Evolutionary conservation across 1,140 invertebrate genomes (phyloP).

Genomic region (Bombus waltoni): DNA sequence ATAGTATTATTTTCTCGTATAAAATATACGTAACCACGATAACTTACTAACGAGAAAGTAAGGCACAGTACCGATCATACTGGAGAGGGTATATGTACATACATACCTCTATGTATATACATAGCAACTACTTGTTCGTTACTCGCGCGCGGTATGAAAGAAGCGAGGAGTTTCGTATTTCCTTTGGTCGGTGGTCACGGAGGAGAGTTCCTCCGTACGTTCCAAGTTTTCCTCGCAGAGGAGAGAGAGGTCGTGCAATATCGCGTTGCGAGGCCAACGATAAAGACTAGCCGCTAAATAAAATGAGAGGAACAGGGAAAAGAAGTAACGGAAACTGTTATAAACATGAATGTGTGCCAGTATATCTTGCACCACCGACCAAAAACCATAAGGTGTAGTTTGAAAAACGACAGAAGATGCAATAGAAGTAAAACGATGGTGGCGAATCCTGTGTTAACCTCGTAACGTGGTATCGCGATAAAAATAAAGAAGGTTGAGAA

Average conservation of each 20-base stretch:
- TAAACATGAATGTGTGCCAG: not conserved
- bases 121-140: not conserved
- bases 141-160: not conserved
- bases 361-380: not conserved
- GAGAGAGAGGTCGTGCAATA: constrained; percentile 72
- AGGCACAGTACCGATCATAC: not conserved
- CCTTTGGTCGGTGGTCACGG: constrained; percentile 43
- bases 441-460: constrained; percentile 49
- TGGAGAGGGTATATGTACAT: not conserved
- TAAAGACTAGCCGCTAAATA: constrained; percentile 43
- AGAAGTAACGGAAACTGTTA: not conserved
- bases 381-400: constrained; percentile 4
- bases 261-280: constrained; percentile 66
- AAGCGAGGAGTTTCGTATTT: constrained; percentile 48
- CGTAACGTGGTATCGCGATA: constrained; percentile 59
- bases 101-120: not conserved
- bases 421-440: not conserved
- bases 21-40: not conserved
- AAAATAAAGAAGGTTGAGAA: constrained; percentile 48
- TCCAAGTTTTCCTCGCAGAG: constrained; percentile 65
- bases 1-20: not conserved
- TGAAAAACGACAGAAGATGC: not conserved
- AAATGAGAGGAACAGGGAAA: not conserved
- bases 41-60: not conserved
- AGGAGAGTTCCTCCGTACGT: constrained; percentile 34